A percentile compares a stretch with the other conserved stretches of the same genome.
Conservation (phyloP, 2,888 invertebrate species). For the Heliothis peltigera region DNA sequence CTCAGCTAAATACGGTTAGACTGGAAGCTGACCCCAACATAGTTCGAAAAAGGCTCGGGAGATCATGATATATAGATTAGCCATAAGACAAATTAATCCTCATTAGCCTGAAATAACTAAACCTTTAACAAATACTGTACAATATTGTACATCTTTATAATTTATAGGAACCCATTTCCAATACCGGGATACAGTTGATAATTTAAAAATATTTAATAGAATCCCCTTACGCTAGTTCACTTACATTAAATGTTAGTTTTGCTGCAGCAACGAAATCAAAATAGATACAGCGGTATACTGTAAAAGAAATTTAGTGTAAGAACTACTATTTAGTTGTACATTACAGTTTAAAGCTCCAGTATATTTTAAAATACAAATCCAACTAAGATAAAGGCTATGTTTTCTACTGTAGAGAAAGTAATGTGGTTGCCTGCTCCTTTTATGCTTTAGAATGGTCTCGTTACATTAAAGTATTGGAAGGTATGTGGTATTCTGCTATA, state of each 20-base stretch:
- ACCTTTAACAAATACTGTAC: not conserved
- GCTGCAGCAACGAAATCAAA: conserved; percentile 11
- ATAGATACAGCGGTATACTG: conserved; percentile 10
- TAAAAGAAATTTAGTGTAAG: conserved; percentile 18
- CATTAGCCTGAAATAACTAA: not conserved
- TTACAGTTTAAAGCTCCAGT: conserved; percentile 14
- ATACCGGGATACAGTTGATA: not conserved
- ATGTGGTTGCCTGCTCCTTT: conserved; percentile 22
- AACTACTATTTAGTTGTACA: conserved; percentile 15
- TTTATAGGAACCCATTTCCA: not conserved
- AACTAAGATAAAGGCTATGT: conserved; percentile 28
- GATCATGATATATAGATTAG: no score
- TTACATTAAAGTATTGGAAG: conserved; percentile 3
- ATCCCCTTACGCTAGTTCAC: not conserved
- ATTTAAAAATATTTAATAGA: not conserved
- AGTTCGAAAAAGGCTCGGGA: no score
- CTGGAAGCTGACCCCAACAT: no score
- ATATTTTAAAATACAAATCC: conserved; percentile 33
- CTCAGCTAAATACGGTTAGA: no score
- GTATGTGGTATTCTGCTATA: conserved; percentile 4
- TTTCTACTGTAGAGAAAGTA: conserved; percentile 25
- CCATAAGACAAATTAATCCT: no score
- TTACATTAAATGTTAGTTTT: not conserved
- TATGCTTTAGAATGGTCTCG: conserved; percentile 15
- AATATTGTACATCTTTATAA: no score